phyloP scores from a whole-genome alignment of 2,113 vertebrate species.

The Poeciliopsis turrubarensis region DNA sequence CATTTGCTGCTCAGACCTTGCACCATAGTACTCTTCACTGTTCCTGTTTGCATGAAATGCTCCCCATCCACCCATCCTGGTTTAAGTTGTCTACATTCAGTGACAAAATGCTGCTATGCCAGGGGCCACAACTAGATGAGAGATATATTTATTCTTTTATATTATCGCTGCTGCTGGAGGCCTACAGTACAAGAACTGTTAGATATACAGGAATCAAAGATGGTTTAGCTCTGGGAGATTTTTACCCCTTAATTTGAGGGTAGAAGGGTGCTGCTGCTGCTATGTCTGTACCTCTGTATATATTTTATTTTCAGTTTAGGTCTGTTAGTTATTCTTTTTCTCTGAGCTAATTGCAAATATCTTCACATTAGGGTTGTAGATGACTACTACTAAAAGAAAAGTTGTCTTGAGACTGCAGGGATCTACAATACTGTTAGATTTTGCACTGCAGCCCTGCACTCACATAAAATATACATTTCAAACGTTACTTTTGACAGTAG shows the following conservation, averaged over 20 bases:
- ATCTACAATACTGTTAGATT: constrained; percentile 23
- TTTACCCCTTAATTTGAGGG: not conserved
- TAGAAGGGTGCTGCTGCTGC: constrained; percentile 19
- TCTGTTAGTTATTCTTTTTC: constrained; percentile 23
- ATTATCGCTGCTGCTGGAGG: constrained; percentile 34
- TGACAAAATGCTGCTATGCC: constrained; percentile 63
- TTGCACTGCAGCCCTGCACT: constrained; percentile 31
- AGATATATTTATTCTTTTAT: constrained; percentile 41
- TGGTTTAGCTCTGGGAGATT: constrained; percentile 11
- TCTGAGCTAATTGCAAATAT: not conserved
- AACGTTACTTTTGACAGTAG: not conserved
- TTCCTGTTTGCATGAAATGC: constrained; percentile 43
- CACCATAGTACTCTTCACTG: constrained; percentile 12
- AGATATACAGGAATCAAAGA: constrained; percentile 22
- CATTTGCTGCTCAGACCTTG: constrained; percentile 32
- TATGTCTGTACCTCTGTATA: constrained; percentile 12
- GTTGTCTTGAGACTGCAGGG: constrained; percentile 7
- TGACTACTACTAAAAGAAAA: not conserved
- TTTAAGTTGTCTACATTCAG: constrained; percentile 25
- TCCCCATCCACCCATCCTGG: constrained; percentile 46
- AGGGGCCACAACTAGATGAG: constrained; percentile 56
- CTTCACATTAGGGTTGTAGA: not conserved
- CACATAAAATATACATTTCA: constrained; percentile 5
- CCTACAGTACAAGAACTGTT: constrained; percentile 26
- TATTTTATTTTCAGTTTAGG: constrained; percentile 1